A percentile compares a stretch with the other conserved stretches of the same genome.
Conservation (phyloP, 2,888 invertebrate genomes). For the Spilosoma lubricipeda region DNA sequence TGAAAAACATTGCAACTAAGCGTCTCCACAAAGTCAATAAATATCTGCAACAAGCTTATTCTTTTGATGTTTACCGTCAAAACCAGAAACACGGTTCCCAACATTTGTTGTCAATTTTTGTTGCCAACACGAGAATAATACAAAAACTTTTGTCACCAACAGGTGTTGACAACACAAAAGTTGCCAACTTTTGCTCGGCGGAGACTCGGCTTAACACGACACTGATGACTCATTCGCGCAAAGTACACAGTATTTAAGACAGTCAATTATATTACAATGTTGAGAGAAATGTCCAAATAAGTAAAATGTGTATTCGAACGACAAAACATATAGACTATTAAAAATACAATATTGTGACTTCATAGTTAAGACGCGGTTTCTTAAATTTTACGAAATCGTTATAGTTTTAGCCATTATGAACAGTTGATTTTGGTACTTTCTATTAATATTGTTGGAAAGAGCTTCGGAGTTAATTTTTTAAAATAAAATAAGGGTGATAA, state of each 20-base stretch:
- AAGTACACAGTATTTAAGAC: not conserved
- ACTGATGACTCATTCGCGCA: not conserved
- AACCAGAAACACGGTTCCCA: too few species aligned
- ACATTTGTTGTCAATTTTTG: too few species aligned
- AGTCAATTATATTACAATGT: not conserved
- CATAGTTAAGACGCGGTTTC: not conserved
- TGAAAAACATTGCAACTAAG: too few species aligned
- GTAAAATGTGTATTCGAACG: not conserved
- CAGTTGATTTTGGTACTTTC: not conserved
- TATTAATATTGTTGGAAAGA: not conserved
- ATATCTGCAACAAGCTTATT: too few species aligned
- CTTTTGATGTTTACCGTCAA: too few species aligned
- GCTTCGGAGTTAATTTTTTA: not conserved
- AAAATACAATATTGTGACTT: not conserved
- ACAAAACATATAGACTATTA: conserved; percentile 7
- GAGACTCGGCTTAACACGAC: too few species aligned
- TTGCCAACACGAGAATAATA: too few species aligned
- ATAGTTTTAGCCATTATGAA: not conserved
- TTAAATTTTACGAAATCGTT: not conserved
- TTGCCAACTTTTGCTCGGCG: too few species aligned
- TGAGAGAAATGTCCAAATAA: not conserved
- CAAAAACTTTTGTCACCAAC: too few species aligned
- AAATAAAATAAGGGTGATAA: not conserved
- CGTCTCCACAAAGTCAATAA: too few species aligned
- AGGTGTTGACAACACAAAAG: too few species aligned